Evolutionary conservation across 2,888 invertebrate species (phyloP).

Genomic region (Tipula vernalis): DNA sequence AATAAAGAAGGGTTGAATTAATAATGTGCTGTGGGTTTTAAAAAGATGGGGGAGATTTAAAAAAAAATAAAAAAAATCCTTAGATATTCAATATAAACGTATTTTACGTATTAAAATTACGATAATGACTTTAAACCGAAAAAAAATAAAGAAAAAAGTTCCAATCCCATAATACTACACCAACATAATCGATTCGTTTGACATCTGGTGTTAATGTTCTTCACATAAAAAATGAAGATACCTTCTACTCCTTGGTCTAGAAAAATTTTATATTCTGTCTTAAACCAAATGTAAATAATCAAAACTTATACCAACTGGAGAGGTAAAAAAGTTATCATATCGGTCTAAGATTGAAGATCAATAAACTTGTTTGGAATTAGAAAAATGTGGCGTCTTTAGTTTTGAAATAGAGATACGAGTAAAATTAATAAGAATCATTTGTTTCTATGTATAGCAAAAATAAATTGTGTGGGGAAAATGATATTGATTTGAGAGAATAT

Average conservation of each 20-base stretch:
- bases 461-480: background rate
- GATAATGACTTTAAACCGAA: background rate
- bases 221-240: background rate
- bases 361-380: background rate
- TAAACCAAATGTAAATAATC: background rate
- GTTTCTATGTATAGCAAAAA: background rate
- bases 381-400: background rate
- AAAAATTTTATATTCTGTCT: background rate
- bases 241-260: background rate
- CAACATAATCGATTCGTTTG: background rate
- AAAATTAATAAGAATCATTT: background rate
- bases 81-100: too few relatives aligned
- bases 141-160: background rate
- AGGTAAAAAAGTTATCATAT: background rate
- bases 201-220: slow-evolving; percentile 4
- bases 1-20: too few relatives aligned
- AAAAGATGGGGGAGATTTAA: too few relatives aligned
- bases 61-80: too few relatives aligned
- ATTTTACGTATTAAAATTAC: background rate
- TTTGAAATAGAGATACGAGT: background rate
- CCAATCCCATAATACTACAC: background rate
- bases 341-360: background rate
- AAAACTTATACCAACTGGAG: background rate
- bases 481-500: background rate
- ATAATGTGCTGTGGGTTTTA: too few relatives aligned